Evolutionary conservation across 1,140 invertebrate genomes (phyloP).

Genomic region (Lepidurus apus): DNA sequence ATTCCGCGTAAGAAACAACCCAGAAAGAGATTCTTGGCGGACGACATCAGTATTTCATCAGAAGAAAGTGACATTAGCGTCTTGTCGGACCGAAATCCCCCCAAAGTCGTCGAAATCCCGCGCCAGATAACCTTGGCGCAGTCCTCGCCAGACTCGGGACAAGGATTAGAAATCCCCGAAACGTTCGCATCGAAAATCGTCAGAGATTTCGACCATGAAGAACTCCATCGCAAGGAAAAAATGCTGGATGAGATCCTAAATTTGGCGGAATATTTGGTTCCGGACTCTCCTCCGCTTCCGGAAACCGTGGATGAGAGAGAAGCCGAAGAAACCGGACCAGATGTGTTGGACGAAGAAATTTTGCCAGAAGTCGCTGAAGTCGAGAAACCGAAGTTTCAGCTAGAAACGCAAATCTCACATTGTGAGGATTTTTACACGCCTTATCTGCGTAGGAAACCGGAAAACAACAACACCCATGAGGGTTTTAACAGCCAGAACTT

Average conservation of each 20-base stretch:
- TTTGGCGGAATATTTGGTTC: slow-evolving; percentile 11
- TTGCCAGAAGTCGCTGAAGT: neutral
- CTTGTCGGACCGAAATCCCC: neutral
- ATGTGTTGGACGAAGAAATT: neutral
- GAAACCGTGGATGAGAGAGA: neutral
- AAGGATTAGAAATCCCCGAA: neutral
- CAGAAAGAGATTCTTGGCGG: neutral
- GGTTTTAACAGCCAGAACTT: too few relatives aligned
- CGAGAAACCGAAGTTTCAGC: neutral
- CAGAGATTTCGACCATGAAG: slow-evolving; percentile 26
- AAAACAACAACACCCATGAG: too few relatives aligned
- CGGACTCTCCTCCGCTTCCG: neutral
- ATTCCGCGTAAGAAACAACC: neutral
- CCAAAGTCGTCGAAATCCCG: neutral
- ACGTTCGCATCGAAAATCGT: neutral
- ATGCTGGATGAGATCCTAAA: slow-evolving; percentile 27
- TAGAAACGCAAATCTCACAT: neutral
- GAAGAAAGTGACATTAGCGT: slow-evolving; percentile 21
- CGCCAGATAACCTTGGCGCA: neutral
- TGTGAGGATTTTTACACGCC: slow-evolving; percentile 2
- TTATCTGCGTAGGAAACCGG: neutral
- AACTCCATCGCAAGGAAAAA: slow-evolving; percentile 28
- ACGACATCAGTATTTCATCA: neutral
- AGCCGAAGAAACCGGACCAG: neutral
- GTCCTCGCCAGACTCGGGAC: neutral